Evolutionary conservation across 1,140 invertebrate genomes (phyloP), one percentile per base, ranked within the genome.

Genomic region (Adoxophyes honmai): DNA sequence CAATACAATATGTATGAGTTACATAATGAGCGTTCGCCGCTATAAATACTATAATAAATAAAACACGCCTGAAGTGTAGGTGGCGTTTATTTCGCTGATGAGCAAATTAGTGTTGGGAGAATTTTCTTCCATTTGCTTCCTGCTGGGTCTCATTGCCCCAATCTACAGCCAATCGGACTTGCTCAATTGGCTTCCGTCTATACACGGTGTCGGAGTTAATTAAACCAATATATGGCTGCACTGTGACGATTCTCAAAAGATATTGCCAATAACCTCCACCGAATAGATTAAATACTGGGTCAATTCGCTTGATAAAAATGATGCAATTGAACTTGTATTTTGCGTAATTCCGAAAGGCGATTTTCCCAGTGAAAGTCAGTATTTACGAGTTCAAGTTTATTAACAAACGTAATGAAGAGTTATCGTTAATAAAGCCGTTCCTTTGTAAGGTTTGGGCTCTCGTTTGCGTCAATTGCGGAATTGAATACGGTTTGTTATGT

Each of bases 1-100:
- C 42, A 48, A 48, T 48, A 48, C 42, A 48, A 48, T 33, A 48
- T 48, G 42, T 48, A 48, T 48, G 42, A 21, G 42, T 48, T 48
- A 48, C 42, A 48, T 48, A 48, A 48, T 48, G 18, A 48, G 18
- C 21, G 42, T n/a, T 48, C 42, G 42, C 9, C n/a, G 42, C 42
- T 48, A 48, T 48, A 48, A 28, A 48, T 48, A 48, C 42, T 48
- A 48, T 28, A 48, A 48, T 48, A 48, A 48, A 42, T 42, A 48
- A 28, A 33, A 28, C 21, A 28, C 21, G 21, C 21, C 21, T 28
- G 21, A 28, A 28, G 21, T 28, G 21, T 3, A 28, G 9, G 42
- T n/a, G 42, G 10, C 39, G 39, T 18, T 48, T 11, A 21, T 11
- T 39, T 39, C 21, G 21, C 38, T 48, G 42, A 48, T 5, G n/a